A percentile compares a stretch with the other conserved stretches of the same genome.
Evolutionary conservation across 2,113 vertebrate genomes (phyloP).

Genomic region (Erythrolamprus reginae): DNA sequence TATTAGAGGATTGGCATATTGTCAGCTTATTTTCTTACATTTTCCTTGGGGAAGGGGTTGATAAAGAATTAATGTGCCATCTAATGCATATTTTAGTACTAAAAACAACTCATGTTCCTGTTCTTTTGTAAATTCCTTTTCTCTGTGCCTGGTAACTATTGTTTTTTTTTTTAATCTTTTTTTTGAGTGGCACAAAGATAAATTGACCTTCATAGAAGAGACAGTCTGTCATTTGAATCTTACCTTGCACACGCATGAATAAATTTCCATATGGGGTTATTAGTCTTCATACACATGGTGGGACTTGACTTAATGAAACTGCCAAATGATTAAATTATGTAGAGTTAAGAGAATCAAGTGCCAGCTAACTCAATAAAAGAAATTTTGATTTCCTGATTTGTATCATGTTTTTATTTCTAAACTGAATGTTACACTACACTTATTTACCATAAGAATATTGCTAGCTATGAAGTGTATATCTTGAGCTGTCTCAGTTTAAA

Average conservation of each 20-base stretch:
- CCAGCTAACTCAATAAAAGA: background rate
- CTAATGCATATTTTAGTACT: background rate
- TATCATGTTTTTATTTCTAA: background rate
- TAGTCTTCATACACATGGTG: background rate
- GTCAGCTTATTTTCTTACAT: background rate
- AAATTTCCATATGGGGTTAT: constrained; percentile 15
- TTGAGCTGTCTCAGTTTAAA: background rate
- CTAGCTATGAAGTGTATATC: background rate
- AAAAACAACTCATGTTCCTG: background rate
- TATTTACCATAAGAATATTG: background rate
- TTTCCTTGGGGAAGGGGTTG: background rate
- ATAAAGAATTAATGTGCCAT: background rate
- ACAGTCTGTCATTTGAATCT: constrained; percentile 27
- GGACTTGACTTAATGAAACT: constrained; percentile 12
- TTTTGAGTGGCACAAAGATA: constrained; percentile 24
- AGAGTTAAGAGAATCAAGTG: background rate
- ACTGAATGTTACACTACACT: background rate
- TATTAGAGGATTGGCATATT: background rate
- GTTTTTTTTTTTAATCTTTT: too few relatives aligned
- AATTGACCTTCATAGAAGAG: constrained; percentile 34
- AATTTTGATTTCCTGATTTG: background rate
- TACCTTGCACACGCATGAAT: background rate
- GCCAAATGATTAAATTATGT: constrained; percentile 1
- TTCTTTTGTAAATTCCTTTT: background rate
- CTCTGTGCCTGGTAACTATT: constrained; percentile 21